phyloP scores from a whole-genome alignment of 2,113 vertebrate genomes.

The Triplophysa siluroides region DNA sequence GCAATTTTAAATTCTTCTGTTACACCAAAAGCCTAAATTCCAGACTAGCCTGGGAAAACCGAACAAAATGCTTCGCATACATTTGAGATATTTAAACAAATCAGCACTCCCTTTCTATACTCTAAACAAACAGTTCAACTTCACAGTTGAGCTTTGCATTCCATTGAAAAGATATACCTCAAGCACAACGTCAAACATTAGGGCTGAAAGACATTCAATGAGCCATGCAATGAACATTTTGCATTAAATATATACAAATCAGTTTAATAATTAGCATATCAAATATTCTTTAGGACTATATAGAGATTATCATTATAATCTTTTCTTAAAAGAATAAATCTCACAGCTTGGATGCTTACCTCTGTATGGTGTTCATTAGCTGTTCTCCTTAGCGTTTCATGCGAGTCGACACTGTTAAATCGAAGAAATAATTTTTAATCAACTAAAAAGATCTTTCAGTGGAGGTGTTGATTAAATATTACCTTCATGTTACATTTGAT shows the following conservation, averaged over 20 bases:
- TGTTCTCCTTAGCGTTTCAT: constrained; percentile 34
- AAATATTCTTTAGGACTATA: neutral
- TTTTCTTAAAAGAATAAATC: neutral
- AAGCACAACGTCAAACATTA: neutral
- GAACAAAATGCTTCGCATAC: neutral
- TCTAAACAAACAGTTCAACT: constrained; percentile 18
- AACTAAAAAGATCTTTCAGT: neutral
- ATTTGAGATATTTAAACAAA: constrained; percentile 44
- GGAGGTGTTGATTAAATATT: constrained; percentile 9
- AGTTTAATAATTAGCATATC: neutral
- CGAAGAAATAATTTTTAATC: constrained; percentile 32
- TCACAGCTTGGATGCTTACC: constrained; percentile 55
- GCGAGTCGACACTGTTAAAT: constrained; percentile 46
- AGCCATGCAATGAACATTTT: neutral
- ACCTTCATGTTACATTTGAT: constrained; percentile 26
- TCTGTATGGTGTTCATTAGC: constrained; percentile 37
- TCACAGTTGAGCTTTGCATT: constrained; percentile 12
- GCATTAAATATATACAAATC: neutral
- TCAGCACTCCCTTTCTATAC: constrained; percentile 4
- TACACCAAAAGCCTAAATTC: neutral
- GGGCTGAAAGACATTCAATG: neutral
- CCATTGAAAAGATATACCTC: constrained; percentile 10
- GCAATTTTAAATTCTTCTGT: neutral
- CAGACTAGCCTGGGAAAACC: neutral
- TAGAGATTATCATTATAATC: neutral